phyloP scores from a whole-genome alignment of 2,797 vertebrate genomes.

The Brachymystax lenok region DNA sequence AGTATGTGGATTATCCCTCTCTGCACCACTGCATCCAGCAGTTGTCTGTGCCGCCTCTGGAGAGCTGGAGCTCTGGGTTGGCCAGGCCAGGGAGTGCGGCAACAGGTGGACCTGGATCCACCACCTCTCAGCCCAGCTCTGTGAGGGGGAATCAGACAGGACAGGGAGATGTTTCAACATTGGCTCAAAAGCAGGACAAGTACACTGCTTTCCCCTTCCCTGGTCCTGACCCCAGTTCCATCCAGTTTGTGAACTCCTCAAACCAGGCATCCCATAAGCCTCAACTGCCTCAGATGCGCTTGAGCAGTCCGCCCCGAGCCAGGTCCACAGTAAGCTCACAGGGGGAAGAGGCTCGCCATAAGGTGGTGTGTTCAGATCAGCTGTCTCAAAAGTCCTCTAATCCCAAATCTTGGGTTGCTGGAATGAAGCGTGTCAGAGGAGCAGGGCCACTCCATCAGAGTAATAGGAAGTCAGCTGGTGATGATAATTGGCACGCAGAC shows the following conservation, averaged over 20 bases:
- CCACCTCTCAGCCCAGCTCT: slow-evolving; percentile 9
- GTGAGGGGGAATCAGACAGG: slow-evolving; percentile 25
- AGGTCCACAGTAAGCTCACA: background rate
- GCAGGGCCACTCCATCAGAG: slow-evolving; percentile 3
- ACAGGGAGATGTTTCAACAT: slow-evolving; percentile 2
- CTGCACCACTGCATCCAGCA: slow-evolving; percentile 64
- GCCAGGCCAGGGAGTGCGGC: slow-evolving; percentile 21
- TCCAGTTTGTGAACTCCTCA: slow-evolving; percentile 16
- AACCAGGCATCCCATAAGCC: slow-evolving; percentile 8
- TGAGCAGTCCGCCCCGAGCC: background rate
- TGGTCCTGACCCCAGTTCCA: slow-evolving; percentile 15
- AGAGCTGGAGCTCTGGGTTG: slow-evolving; percentile 57
- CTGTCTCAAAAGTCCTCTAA: slow-evolving; percentile 4
- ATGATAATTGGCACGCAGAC: slow-evolving; percentile 29
- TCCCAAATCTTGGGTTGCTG: slow-evolving; percentile 15
- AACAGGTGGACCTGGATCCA: slow-evolving; percentile 7
- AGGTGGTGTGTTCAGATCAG: background rate
- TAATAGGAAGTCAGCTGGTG: slow-evolving; percentile 29
- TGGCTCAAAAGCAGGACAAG: slow-evolving; percentile 8
- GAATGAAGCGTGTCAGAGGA: slow-evolving; percentile 2
- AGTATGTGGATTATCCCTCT: slow-evolving; percentile 64
- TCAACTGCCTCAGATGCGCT: background rate
- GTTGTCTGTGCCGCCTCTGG: slow-evolving; percentile 58
- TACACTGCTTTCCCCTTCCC: slow-evolving; percentile 22
- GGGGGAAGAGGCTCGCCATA: background rate